These are phyloP conservation scores for Aricia agestis DNA, from an alignment of 1,140 invertebrate species.

Conservation along the genomic window DNA sequence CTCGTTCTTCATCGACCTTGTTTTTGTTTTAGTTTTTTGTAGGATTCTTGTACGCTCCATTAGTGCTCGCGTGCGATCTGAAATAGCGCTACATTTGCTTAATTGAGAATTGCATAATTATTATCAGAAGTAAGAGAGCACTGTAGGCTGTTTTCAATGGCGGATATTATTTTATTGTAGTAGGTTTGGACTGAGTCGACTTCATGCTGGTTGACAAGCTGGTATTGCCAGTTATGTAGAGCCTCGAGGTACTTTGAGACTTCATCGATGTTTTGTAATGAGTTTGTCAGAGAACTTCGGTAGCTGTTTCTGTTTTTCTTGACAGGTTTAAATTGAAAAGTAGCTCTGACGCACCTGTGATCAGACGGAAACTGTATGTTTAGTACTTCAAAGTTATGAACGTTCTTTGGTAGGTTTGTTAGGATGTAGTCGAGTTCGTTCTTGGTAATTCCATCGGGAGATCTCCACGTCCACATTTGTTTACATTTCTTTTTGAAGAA, in stretches of 20 bases:
- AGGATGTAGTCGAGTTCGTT: constrained; percentile 11
- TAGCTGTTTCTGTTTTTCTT: not conserved
- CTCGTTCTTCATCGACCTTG: not conserved
- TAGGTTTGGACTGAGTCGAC: no score
- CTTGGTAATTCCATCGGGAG: not conserved
- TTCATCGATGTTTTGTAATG: not conserved
- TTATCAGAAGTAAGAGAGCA: no score
- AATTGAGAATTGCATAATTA: no score
- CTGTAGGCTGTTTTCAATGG: no score
- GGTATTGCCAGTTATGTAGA: not conserved
- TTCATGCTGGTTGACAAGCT: no score
- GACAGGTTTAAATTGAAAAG: not conserved
- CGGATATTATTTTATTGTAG: no score
- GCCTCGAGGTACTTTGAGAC: not conserved
- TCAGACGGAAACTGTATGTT: not conserved
- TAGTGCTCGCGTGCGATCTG: not conserved
- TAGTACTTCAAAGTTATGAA: not conserved
- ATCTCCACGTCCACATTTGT: not conserved
- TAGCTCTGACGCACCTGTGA: not conserved
- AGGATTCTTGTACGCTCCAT: not conserved
- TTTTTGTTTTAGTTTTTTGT: not conserved
- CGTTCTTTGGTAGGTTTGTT: not conserved
- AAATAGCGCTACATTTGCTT: not conserved
- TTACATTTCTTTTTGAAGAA: not conserved
- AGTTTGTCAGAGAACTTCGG: not conserved